phyloP scores from a whole-genome alignment of 1,140 invertebrate species.

The Brachionus rubens region DNA sequence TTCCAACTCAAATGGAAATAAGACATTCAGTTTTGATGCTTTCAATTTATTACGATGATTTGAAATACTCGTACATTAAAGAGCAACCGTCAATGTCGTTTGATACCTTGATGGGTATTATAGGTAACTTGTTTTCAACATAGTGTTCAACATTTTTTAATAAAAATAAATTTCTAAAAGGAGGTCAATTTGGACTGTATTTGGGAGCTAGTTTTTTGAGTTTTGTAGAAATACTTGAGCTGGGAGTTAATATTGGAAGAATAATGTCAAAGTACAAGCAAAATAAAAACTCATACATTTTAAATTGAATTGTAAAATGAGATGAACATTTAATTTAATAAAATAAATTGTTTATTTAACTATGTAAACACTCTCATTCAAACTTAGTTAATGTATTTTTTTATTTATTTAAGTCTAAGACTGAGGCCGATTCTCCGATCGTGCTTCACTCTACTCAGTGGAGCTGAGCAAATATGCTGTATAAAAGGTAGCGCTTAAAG shows the following conservation, averaged over 20 bases:
- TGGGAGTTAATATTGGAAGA: conserved; percentile 8
- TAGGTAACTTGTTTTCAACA: not conserved
- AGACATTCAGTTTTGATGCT: not conserved
- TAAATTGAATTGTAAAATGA: not conserved
- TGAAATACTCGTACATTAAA: not conserved
- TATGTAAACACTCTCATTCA: too few species aligned
- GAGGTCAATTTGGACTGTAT: conserved; percentile 38
- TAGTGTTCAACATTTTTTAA: too few species aligned
- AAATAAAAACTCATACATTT: not conserved
- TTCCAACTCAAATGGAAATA: not conserved
- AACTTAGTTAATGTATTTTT: too few species aligned
- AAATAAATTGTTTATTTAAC: too few species aligned
- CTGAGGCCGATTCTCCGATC: too few species aligned
- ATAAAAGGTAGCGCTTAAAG: too few species aligned
- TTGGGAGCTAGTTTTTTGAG: conserved; percentile 44
- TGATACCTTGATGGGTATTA: not conserved
- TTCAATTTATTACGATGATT: conserved; percentile 10
- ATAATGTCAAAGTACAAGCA: not conserved
- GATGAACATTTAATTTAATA: not conserved
- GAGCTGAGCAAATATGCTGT: too few species aligned
- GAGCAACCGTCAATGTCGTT: not conserved
- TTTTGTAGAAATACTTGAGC: conserved; percentile 35
- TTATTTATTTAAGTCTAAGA: too few species aligned
- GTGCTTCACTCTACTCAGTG: too few species aligned
- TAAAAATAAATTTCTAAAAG: too few species aligned